Base-by-base conservation (phyloP, 2,888 invertebrate species). In the Lycophotia porphyrea region DNA sequence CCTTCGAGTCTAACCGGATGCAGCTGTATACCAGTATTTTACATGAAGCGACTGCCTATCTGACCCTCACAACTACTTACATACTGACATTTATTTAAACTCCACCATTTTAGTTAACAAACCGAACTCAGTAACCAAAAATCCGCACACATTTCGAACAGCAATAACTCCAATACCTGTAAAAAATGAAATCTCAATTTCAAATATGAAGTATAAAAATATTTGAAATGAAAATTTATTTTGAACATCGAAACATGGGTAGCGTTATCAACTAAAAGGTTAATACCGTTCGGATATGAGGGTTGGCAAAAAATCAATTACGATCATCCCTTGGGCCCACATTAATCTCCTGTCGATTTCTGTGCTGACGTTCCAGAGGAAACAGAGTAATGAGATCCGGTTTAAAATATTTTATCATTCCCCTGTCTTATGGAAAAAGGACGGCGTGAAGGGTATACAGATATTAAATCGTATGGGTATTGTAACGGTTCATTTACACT, bases 301-400 rank as follows among this genome's bases (percentile, higher is more conserved):
- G 85, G 85, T 81, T 72, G 76, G 82, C 81, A 86, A 80, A 87
- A 89, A 90, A 90, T 88, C 89, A 91, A 91, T 91, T 90, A 87
- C 85, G 81, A 82, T 84, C 72, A 89, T 88, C 88, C 88, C 85
- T 49, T 75, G 80, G 83, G 84, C 78, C 81, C 80, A 81, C 81
- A 89, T 89, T 90, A 91, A 90, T 91, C 90, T 87, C 81, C 85
- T 78, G 85, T 89, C 88, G 87, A 89, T 88, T 87, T 74, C 81
- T 79, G 39, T 80, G 84, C 84, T 87, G 88, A 91, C 87, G 85
- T 72, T 78, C 63, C 75, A 65, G 27, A 47, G 80, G 81, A 83
- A 80, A 76, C 72, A 80, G 31, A 68, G 84, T 88, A 86, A 89
- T 86, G 88, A 86, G 89, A 88, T 88, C 84, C 85, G 84, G 73